Evolutionary conservation across 2,888 invertebrate species (phyloP).

Genomic region (Cephus sareptanus): DNA sequence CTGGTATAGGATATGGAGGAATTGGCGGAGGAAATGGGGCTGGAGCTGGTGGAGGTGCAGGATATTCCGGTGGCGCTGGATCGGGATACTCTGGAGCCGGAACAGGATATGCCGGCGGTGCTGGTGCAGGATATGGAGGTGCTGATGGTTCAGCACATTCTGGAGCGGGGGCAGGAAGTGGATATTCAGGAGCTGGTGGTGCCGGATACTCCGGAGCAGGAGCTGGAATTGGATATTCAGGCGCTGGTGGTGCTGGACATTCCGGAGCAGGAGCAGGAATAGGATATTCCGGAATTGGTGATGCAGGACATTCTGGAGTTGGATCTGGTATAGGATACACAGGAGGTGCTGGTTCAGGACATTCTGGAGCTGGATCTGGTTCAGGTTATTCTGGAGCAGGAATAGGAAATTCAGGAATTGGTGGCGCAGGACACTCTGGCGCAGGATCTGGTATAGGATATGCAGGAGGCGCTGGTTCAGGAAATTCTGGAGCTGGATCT

Average conservation of each 20-base stretch:
- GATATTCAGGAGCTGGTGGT: conserved; percentile 6
- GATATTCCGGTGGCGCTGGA: conserved; percentile 17
- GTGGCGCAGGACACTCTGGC: conserved; percentile 1
- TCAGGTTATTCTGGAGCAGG: not conserved
- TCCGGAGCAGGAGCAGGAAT: not conserved
- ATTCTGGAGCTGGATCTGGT: conserved; percentile 1
- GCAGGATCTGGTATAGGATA: not conserved
- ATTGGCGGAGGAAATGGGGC: conserved; percentile 8
- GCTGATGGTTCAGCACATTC: conserved; percentile 4
- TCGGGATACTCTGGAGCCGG: conserved; percentile 11
- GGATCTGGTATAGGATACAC: not conserved
- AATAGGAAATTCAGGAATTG: not conserved
- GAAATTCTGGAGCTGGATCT: not conserved
- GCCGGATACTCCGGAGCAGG: not conserved
- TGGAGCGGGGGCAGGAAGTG: conserved; percentile 3
- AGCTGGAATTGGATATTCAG: not conserved
- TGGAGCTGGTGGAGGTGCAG: conserved; percentile 5
- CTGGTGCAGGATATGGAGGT: conserved; percentile 1
- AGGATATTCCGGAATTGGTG: conserved; percentile 3
- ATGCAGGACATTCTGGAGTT: not conserved
- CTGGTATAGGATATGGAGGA: conserved; percentile 10
- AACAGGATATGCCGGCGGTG: not conserved
- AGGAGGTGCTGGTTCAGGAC: not conserved
- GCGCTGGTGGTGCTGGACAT: not conserved
- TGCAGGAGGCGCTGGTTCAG: not conserved